A percentile compares a stretch with the other conserved stretches of the same genome.
phyloP scores from a whole-genome alignment of 2,113 vertebrate species.

The Calidris pugnax region DNA sequence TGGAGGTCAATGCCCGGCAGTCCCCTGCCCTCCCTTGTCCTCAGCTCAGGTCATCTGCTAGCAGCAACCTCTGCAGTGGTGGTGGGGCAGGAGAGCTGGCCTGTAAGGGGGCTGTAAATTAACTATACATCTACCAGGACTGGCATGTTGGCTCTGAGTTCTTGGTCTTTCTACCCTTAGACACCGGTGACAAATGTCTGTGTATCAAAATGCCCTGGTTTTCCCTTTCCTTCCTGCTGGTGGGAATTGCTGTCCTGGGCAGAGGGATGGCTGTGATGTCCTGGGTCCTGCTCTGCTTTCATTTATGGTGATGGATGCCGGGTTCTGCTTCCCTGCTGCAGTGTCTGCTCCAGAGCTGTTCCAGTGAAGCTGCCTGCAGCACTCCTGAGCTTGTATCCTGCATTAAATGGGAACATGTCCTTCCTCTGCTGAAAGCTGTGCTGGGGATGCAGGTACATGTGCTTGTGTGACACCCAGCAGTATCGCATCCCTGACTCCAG shows the following conservation, averaged over 20 bases:
- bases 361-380: fast-evolving
- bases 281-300: background rate
- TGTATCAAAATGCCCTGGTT: background rate
- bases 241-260: background rate
- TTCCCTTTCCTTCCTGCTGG: background rate
- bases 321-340: background rate
- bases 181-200: background rate
- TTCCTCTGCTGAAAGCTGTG: background rate
- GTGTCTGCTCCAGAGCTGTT: background rate
- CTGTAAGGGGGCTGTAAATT: background rate
- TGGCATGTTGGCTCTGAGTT: background rate
- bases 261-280: background rate
- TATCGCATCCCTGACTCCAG: fast-evolving
- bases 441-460: background rate
- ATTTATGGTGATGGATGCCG: background rate
- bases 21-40: background rate
- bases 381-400: background rate
- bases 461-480: fast-evolving
- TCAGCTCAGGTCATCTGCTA: background rate
- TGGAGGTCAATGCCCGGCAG: constrained; percentile 23
- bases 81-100: background rate
- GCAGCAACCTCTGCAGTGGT: background rate
- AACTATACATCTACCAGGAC: fast-evolving
- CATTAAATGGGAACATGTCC: fast-evolving
- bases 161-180: background rate